These are phyloP conservation scores for Empis livida DNA, from an alignment of 2,888 invertebrate species.

Conservation along the genomic window DNA sequence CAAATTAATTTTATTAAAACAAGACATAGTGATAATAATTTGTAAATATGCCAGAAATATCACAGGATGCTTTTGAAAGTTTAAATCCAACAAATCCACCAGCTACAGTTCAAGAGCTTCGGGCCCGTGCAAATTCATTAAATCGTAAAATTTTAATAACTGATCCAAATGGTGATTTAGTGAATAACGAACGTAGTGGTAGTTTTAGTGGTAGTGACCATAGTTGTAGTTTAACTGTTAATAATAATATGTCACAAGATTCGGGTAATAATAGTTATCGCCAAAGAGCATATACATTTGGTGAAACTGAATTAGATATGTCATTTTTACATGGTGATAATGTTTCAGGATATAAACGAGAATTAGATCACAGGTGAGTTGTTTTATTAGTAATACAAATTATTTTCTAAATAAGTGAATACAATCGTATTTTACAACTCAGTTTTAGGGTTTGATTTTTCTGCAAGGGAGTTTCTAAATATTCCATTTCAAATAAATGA, in stretches of 20 bases:
- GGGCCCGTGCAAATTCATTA: slow-evolving; percentile 44
- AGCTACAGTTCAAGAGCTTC: slow-evolving; percentile 40
- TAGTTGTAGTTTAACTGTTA: background rate
- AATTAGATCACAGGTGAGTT: slow-evolving; percentile 32
- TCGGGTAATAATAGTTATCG: background rate
- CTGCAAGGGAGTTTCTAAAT: too few relatives aligned
- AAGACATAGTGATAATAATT: too few relatives aligned
- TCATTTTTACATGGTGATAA: slow-evolving; percentile 1
- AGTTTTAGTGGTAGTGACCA: background rate
- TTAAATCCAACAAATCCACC: slow-evolving; percentile 41
- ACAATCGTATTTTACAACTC: too few relatives aligned
- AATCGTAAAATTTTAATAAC: slow-evolving; percentile 9
- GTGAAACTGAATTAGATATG: slow-evolving; percentile 2
- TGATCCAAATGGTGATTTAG: slow-evolving; percentile 7
- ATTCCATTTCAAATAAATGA: too few relatives aligned
- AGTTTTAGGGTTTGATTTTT: too few relatives aligned
- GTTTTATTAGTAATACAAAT: too few relatives aligned
- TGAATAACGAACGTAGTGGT: background rate
- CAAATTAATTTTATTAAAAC: too few relatives aligned
- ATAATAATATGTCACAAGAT: background rate
- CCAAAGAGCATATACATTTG: background rate
- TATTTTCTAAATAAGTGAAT: too few relatives aligned
- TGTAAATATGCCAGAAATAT: slow-evolving; percentile 41
- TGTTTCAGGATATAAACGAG: slow-evolving; percentile 26
- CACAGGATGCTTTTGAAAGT: slow-evolving; percentile 40